Conservation (phyloP, 2,797 vertebrate genomes). For the Halcyon leucocephala region DNA sequence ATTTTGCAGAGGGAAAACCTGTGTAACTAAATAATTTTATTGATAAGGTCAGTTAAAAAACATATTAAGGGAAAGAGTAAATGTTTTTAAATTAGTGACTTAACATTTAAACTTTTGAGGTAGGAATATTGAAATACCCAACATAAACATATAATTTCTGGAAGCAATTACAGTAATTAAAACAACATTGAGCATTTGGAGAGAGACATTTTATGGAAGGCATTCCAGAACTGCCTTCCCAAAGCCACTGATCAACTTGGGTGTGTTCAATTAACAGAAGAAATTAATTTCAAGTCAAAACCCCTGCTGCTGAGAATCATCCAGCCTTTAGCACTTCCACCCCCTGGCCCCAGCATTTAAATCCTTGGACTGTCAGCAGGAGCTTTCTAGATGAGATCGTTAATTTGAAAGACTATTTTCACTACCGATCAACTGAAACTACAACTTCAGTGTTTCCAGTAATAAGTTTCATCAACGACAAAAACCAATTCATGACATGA, state of each 20-base stretch:
- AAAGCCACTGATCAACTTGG: conserved; percentile 22
- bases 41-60: not conserved
- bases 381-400: not conserved
- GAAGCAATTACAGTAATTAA: conserved; percentile 54
- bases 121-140: not conserved
- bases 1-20: not conserved
- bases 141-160: not conserved
- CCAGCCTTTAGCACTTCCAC: not conserved
- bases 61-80: not conserved
- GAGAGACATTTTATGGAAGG: not conserved
- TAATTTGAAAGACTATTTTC: conserved; percentile 27
- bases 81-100: not conserved
- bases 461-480: not conserved
- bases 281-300: conserved; percentile 53
- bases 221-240: not conserved
- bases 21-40: not conserved
- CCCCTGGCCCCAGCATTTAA: not conserved
- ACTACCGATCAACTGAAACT: not conserved
- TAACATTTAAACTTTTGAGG: not conserved
- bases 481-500: not conserved
- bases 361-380: not conserved
- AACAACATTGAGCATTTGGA: conserved; percentile 18
- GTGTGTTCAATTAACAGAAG: conserved; percentile 20
- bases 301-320: conserved; percentile 17
- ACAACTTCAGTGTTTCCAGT: not conserved